phyloP scores from a whole-genome alignment of 2,888 invertebrate genomes.

The Halictus quadricinctus region DNA sequence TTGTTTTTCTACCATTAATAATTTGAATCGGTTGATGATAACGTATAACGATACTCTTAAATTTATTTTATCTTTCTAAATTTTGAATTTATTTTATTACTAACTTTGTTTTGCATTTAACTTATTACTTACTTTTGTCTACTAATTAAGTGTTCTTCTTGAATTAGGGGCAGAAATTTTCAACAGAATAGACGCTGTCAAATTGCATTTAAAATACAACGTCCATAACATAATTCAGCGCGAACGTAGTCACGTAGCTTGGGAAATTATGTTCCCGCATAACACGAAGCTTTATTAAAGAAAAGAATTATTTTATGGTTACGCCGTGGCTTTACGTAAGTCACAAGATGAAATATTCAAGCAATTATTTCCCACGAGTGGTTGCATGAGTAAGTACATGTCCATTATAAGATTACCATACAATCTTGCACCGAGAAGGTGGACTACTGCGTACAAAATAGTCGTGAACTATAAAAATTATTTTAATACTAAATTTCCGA shows the following conservation, averaged over 20 bases:
- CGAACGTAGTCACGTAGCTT: neutral
- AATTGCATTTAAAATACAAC: neutral
- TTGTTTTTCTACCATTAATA: no score
- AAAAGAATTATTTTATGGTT: neutral
- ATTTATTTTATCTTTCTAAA: neutral
- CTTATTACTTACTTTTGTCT: no score
- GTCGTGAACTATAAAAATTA: neutral
- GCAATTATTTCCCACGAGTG: slow-evolving; percentile 24
- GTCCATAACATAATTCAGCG: neutral
- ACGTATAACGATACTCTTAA: neutral
- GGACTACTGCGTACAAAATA: neutral
- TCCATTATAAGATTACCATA: neutral
- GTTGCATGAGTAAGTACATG: slow-evolving; percentile 14
- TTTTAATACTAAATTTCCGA: neutral
- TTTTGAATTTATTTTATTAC: no score
- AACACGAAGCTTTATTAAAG: neutral
- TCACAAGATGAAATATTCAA: slow-evolving; percentile 14
- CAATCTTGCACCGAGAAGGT: slow-evolving; percentile 1
- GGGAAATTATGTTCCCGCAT: neutral
- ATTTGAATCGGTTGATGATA: neutral
- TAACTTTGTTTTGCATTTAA: no score
- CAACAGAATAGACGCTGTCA: neutral
- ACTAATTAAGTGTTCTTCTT: no score
- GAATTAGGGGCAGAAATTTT: no score
- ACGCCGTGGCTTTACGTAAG: slow-evolving; percentile 32